Base-by-base conservation (phyloP, 2,797 vertebrate species). In the Erpetoichthys calabaricus region DNA sequence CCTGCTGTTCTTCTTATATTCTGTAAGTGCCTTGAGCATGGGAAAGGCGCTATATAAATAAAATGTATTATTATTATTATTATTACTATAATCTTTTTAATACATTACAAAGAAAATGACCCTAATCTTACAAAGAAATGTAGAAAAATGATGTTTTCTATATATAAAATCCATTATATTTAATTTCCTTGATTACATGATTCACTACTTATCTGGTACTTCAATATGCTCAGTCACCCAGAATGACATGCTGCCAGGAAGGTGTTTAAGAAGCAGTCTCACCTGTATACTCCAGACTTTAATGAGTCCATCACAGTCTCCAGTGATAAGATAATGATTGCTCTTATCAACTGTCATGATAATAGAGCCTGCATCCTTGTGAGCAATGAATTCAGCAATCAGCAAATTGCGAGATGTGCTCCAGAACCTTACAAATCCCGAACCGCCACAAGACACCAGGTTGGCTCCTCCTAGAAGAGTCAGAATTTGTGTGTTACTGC, bases 401-500 rank as follows among this genome's bases (percentile, higher is more conserved):
- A 84, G 70, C 58, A 58, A 57, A 61, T 70, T 69, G 56, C 56
- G 72, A 45, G 55, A 56, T 1, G 62, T 67, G 66, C 72, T 73
- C 82, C 87, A 86, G 57, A 92, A 73, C 55, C 79, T 63, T 60
- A 90, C 81, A 65, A 68, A 64, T 44, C 86, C 87, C 25, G 76
- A 81, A 56, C 75, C 80, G 55, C 84, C 86, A n/a, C 67, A 75
- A 5, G 81, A 82, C 25, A 73, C 73, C 55, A 78, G 62, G 60
- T 76, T 81, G 42, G 75, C 84, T 25, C 70, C 79, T 57, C 80
- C 85, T 86, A 52, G n/a, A 41, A 7, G 5, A 41, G 2, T 25
- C 25, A 25, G 25, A 25, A 25, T 25, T 25, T 25, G 25, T 25
- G 25, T 25, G 25, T 25, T 25, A 25, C 25, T 25, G 25, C 1